Evolutionary conservation across 2,888 invertebrate genomes (phyloP), one percentile per base, ranked within the genome.

Genomic region (Synergus japonicus): DNA sequence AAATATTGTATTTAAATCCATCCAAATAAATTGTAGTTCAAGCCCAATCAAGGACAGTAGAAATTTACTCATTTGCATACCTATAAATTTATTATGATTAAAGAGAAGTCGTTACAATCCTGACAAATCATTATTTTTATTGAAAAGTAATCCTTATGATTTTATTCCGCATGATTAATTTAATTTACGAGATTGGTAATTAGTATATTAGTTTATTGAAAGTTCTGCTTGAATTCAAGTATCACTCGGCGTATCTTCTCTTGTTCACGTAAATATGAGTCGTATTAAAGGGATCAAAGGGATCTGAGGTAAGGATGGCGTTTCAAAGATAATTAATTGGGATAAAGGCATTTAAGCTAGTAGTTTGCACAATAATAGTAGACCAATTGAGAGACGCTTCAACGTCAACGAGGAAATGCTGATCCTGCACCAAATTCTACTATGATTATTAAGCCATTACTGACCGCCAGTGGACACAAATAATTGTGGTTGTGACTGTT

Each of bases 301-400:
- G 82, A 80, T 83, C 84, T 80, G 83, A 83, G 84, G 77, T 80
- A 82, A 83, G 81, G 83, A 83, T 80, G 66, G 76, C 78, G 88
- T 84, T 87, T 79, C 83, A 87, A 86, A 86, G 83, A 87, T 88
- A 90, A 90, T 90, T 89, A 90, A 90, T 90, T 90, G 87, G 86
- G 84, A 88, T 88, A 87, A 88, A 87, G 85, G 86, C 87, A 87
- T 88, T 90, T 89, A 88, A 84, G 81, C 77, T 76, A 80, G 78
- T 67, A 69, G 78, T 73, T 79, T 80, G 81, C 79, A 46, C 78
- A 81, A 83, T 81, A 80, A 78, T 67, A 80, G 80, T 67, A 80
- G 80, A 80, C 80, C 79, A 78, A 82, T 82, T 81, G 79, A 82
- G 77, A 83, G 83, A 82, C 83, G 81, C 79, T 84, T 81, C 73